Base-by-base conservation (phyloP, 2,888 invertebrate genomes). In the Blastobasis lacticolella region DNA sequence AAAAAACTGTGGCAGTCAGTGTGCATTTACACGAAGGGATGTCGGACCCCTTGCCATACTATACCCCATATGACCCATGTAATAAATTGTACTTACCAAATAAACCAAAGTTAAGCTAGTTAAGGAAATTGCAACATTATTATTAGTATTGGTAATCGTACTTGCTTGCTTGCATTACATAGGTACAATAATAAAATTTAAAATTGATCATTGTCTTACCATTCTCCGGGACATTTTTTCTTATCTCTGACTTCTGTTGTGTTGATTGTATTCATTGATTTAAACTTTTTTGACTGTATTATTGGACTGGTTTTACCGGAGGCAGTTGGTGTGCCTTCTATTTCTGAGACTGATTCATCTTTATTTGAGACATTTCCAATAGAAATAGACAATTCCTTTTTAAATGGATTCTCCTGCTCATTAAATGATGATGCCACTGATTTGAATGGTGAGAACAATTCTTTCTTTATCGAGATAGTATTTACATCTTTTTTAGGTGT, bases 251-350 rank as follows among this genome's bases (percentile, higher is more conserved):
- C 57, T 55, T 76, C 78, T n/a, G 66, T 59, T 4, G 64, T 6
- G 10, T 38, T 36, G 46, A 51, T 3, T 44, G 58, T 43, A n/a
- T 57, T 50, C 10, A 46, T 54, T 41, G 47, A 67, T 41, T 61
- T 75, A 0, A 62, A n/a, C 55, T 74, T 81, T 54, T 71, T 81
- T 5, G 64, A 66, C 6, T 60, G 69, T 63, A 88, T 77, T 49
- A 88, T 80, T 6, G 88, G 88, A 56, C 88, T 88, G 0, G 54
- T 71, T 0, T 81, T 69, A 1, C 84, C 23, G 23, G 23, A 23
- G 23, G 23, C 85, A 0, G 75, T 75, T 0, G 85, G 81, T 0
- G 85, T 83, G 0, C 75, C 76, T 52, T 82, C 81, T 51, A 84
- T 84, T 57, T 85, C 85, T 4, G 74, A 75, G 1, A 75, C 38